Evolutionary conservation across 2,113 vertebrate species (phyloP), one percentile per base, ranked within the genome.

Genomic region (Promerops cafer): DNA sequence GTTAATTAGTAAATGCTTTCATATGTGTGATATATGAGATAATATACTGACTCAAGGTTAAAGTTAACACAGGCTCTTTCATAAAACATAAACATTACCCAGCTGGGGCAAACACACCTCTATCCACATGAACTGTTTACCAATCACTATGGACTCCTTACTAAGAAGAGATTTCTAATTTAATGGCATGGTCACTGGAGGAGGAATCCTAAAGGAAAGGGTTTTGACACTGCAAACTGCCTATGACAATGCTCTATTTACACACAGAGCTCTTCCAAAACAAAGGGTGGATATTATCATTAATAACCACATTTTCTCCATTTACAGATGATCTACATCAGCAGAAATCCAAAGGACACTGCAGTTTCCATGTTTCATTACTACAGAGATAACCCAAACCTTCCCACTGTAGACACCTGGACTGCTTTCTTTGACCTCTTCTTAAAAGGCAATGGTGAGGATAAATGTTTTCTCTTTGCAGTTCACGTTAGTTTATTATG

Each of bases 301-400:
- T 40, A 52, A 35, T 64, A 76, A 69, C 3, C 30, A 6, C 28
- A 30, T 70, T 17, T 19, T 88, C 45, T 85, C 94, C 10, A 26
- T 68, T 87, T 94, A 71, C 92, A 98, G 98, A 96, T 97, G 35
- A 97, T 98, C 65, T 98, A 98, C 83, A 90, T 98, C 49, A 57
- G 96, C 83, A 96, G 98, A 66, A 98, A 98, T 44, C 98, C 98
- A 17, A 98, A 98, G 93, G 98, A 98, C 50, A 98, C 84, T 2
- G 98, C 98, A 3, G 98, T 98, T 72, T 98, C 98, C 31, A 96
- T 98, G 88, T 98, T 92, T 50, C 97, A 98, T 94, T 98, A 98
- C 95, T 98, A 98, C 92, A 97, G 74, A 93, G 97, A 98, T 3
- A 98, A 98, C 71, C 98, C 98, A 26, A 95, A 97, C 37, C 98